Base-by-base conservation (phyloP, 2,888 invertebrate genomes). In the Oscheius myriophilus region DNA sequence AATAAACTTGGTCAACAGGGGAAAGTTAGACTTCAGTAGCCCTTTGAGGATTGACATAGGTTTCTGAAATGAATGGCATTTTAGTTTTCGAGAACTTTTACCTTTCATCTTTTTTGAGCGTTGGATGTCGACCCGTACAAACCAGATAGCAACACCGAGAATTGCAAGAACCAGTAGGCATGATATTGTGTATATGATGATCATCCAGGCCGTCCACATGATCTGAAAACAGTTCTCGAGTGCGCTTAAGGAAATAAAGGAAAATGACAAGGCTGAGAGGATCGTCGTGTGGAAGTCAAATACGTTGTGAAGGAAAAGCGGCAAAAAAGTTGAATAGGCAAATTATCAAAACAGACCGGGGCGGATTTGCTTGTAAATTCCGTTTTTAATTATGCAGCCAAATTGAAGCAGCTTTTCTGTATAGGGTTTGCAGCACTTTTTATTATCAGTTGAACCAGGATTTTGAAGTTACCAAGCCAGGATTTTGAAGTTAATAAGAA, bases 161-260 rank as follows among this genome's bases (percentile, higher is more conserved):
- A 66, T 66, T 18, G 51, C 26, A 6, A 66, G 39, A 9, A 66
- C 43, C 4, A 66, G 58, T 18, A 66, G 55, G 26, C 66, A 66
- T 2, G 55, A 45, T n/a, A 66, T 26, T 4, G 66, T 66, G 21
- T 66, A 66, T 16, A 66, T 58, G 11, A 66, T 57, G 14, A 66
- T 66, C 58, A 66, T 52, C 66, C 66, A 66, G 14, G 66, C 66
- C 1, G 66, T 52, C 66, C 66, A 66, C 66, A 66, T 66, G 2
- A 12, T 33, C 18, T 25, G 18, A 26, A 55, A n/a, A 26, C 26
- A 18, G 12, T 26, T 39, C 12, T 49, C n/a, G 11, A 53, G 41
- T n/a, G 16, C 39, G 52, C 21, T 39, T n/a, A 26, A 51, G 52
- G 52, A 51, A 52, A 51, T n/a, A 51, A 52, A 33, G 12, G 39